Conservation (phyloP, 2,888 invertebrate genomes). For the Lasiommata megera region DNA sequence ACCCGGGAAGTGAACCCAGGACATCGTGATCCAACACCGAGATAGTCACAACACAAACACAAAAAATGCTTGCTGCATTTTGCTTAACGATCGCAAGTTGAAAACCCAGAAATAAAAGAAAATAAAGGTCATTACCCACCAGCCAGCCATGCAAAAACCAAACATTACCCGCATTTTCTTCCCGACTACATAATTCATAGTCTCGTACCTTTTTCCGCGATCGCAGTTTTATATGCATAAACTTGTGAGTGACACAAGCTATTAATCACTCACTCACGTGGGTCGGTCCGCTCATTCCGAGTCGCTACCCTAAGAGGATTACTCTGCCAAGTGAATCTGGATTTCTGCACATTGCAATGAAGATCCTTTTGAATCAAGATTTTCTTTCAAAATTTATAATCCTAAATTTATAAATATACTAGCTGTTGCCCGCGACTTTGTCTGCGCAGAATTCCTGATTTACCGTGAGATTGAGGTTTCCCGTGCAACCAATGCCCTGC, state of each 20-base stretch:
- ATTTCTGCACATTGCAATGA: background rate
- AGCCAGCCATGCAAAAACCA: background rate
- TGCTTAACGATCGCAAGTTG: background rate
- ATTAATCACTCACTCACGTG: slow-evolving; percentile 7
- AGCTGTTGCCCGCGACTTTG: no score
- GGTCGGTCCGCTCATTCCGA: background rate
- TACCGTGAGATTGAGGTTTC: no score
- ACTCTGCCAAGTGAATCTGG: background rate
- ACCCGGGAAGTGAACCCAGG: no score
- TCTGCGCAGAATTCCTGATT: no score
- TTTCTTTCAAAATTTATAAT: no score
- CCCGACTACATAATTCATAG: background rate
- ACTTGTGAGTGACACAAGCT: slow-evolving; percentile 1
- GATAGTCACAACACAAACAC: no score
- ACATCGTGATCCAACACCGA: no score
- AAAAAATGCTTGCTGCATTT: no score
- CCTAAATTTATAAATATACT: no score
- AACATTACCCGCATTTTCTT: background rate
- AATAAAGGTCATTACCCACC: slow-evolving; percentile 18
- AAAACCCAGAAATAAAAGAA: slow-evolving; percentile 11
- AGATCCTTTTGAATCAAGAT: background rate
- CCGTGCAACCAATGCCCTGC: no score
- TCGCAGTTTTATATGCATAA: background rate
- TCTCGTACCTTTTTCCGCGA: background rate
- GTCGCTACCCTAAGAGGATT: background rate